Conservation (phyloP, 2,888 invertebrate species). For the Crepidodera aurea region DNA sequence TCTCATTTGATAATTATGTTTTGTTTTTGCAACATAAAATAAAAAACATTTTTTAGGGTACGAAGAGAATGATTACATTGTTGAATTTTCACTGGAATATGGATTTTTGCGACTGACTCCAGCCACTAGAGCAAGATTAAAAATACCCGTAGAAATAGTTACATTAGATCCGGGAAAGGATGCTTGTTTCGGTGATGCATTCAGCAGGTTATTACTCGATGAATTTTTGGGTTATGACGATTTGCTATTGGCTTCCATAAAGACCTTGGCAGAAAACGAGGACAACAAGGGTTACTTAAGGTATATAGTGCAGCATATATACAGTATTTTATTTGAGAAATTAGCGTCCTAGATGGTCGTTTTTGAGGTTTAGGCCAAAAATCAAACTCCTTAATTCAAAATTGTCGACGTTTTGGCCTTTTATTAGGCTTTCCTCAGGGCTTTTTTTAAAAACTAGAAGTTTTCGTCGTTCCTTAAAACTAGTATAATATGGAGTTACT, state of each 20-base stretch:
- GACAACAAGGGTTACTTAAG: constrained; percentile 94
- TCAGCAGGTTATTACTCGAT: constrained; percentile 89
- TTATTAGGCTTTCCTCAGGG: too few species aligned
- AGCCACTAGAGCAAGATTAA: constrained; percentile 82
- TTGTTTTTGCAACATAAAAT: too few species aligned
- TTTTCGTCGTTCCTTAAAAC: too few species aligned
- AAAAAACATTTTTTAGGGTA: constrained; percentile 35
- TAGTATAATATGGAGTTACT: too few species aligned
- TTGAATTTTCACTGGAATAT: constrained; percentile 97
- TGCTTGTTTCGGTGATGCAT: constrained; percentile 91
- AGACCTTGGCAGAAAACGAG: constrained; percentile 93
- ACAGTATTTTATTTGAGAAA: too few species aligned
- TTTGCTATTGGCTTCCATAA: constrained; percentile 94
- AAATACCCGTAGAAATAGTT: constrained; percentile 90
- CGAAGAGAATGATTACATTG: constrained; percentile 92
- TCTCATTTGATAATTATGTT: too few species aligned
- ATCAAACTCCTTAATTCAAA: too few species aligned
- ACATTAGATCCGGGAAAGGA: constrained; percentile 88
- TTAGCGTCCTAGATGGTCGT: too few species aligned
- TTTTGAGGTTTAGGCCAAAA: too few species aligned
- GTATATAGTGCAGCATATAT: too few species aligned
- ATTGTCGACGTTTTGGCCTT: too few species aligned
- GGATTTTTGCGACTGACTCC: constrained; percentile 93
- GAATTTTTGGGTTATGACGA: constrained; percentile 98
- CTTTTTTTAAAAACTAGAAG: too few species aligned